Conservation (phyloP, 2,113 vertebrate species). For the Alethe castanea region DNA sequence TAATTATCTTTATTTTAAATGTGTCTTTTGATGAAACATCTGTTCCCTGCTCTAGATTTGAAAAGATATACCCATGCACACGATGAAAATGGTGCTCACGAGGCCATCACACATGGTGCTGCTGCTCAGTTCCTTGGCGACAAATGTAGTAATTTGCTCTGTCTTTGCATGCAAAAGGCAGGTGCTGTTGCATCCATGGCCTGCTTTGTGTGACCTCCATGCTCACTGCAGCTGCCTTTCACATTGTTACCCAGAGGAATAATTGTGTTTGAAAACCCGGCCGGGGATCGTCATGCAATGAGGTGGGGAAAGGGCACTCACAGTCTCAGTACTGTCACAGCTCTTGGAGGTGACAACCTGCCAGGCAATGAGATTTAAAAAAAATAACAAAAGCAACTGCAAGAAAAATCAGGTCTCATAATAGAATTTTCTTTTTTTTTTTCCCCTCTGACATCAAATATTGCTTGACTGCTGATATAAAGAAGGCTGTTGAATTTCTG, state of each 20-base stretch:
- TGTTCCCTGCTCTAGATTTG: conserved; percentile 78
- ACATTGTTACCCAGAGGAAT: conserved; percentile 27
- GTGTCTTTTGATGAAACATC: conserved; percentile 84
- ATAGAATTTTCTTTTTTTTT: background rate
- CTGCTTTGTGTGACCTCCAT: conserved; percentile 47
- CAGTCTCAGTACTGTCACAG: background rate
- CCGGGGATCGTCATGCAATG: background rate
- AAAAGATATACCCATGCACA: conserved; percentile 69
- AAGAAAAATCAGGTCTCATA: background rate
- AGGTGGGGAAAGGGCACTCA: background rate
- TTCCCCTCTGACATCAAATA: background rate
- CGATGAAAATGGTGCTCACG: conserved; percentile 56
- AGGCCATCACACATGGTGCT: conserved; percentile 57
- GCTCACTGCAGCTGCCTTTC: conserved; percentile 64
- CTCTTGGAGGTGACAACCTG: background rate
- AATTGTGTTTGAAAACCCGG: conserved; percentile 27
- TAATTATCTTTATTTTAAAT: conserved; percentile 84
- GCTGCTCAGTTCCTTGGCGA: conserved; percentile 62
- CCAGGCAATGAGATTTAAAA: background rate
- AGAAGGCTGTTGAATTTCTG: background rate
- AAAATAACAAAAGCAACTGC: background rate
- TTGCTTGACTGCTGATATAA: background rate
- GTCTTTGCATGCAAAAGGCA: conserved; percentile 67
- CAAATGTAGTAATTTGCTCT: conserved; percentile 73
- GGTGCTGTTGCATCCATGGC: conserved; percentile 54